Evolutionary conservation across 2,888 invertebrate genomes (phyloP), one percentile per base, ranked within the genome.

Genomic region (Andrena camellia): DNA sequence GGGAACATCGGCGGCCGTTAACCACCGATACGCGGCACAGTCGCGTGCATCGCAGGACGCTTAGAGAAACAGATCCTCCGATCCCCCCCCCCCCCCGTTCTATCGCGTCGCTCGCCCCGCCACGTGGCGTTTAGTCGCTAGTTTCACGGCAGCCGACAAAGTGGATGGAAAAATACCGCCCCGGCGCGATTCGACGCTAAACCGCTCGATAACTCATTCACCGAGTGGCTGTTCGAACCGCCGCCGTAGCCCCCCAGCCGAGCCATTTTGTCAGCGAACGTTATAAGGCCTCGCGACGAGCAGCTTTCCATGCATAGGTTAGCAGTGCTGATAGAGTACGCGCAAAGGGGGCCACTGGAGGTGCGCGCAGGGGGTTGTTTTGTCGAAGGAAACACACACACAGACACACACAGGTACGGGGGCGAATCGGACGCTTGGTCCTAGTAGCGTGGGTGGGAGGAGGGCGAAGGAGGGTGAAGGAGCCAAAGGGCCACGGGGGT

Each of bases 261-360:
- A 70, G 66, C 66, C 83, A 66, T 84, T 86, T 82, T 82, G 86
- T 82, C 82, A 78, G 71, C 73, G 73, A 68, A 23, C 70, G 78
- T 81, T 84, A 76, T 84, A 76, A 68, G 81, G 69, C 67, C 71
- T 67, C 54, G 71, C 62, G 31, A 62, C 76, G 79, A 83, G 78
- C 77, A 72, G 77, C 75, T 83, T 89, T 91, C 91, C 90, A 91
- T 92, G 91, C 91, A 91, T 91, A 90, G 87, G 86, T 89, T 92
- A 92, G 92, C 89, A 89, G 90, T 78, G 83, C 76, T 75, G 77
- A 78, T 80, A 73, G 81, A 77, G 66, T 73, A 63, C 66, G 70
- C 54, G 70, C 54, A 73, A 74, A 73, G 69, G 57, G 76, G 72
- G n/a, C 59, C 35, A 26, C 33, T 20, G 52, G 31, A n/a, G 31